A percentile compares a stretch with the other conserved stretches of the same genome.
phyloP scores from a whole-genome alignment of 2,888 invertebrate species.

The Sminthurides aquaticus region DNA sequence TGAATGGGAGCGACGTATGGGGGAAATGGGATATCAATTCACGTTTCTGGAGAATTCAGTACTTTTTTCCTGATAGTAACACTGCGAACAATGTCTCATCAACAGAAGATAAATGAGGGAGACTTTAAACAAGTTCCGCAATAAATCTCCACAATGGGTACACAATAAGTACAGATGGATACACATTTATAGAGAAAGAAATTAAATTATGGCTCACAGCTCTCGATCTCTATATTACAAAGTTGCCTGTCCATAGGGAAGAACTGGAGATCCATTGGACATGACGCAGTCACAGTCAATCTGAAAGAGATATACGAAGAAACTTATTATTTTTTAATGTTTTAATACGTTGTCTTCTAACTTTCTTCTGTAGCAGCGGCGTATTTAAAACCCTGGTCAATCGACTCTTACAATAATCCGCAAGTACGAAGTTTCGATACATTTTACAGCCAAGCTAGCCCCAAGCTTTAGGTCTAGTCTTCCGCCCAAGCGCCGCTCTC shows the following conservation, averaged over 20 bases:
- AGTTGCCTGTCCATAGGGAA: constrained; percentile 44
- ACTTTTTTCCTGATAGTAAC: constrained; percentile 37
- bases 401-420: too few species aligned
- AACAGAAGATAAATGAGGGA: neutral
- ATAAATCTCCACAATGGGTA: neutral
- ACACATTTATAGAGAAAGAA: constrained; percentile 14
- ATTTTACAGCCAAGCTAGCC: too few species aligned
- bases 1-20: neutral
- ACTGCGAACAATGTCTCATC: constrained; percentile 39
- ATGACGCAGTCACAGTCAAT: constrained; percentile 44
- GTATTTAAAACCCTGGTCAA: too few species aligned
- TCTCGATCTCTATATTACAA: constrained; percentile 44
- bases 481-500: too few species aligned
- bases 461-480: too few species aligned
- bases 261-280: constrained; percentile 44
- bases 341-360: too few species aligned
- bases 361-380: too few species aligned
- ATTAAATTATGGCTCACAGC: constrained; percentile 39
- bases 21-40: constrained; percentile 1
- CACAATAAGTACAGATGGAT: constrained; percentile 1
- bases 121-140: neutral
- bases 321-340: neutral
- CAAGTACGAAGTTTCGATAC: too few species aligned
- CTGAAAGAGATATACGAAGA: constrained; percentile 29
- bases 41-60: too few species aligned